Evolutionary conservation across 2,797 vertebrate genomes (phyloP), one percentile per base, ranked within the genome.

Genomic region (Lutjanus argentimaculatus): DNA sequence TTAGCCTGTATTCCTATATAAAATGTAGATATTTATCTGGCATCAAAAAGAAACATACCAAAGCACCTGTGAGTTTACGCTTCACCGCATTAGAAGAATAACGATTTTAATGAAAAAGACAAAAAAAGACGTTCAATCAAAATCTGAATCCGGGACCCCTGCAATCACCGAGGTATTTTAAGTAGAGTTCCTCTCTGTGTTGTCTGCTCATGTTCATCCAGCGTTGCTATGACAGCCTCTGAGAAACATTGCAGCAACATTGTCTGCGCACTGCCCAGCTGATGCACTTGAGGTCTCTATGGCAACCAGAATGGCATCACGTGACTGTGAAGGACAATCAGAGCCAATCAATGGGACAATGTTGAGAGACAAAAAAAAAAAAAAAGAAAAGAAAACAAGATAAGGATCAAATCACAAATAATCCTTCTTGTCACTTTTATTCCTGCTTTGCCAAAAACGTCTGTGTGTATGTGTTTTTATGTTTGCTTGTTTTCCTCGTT

Each of bases 241-340:
- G 59, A 85, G 87, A 88, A 86, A 90, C 81, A 78, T 84, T 86
- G 91, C 90, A 82, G 92, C 87, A 85, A 92, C 84, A 91, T 88
- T 87, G 89, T 91, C 85, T 90, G 85, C 87, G 66, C 69, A 77
- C 91, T 82, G 86, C 91, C 85, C 89, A 90, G 92, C 92, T 88
- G 91, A 95, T 94, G 95, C 95, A 95, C 95, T 96, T 92, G 91
- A 93, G 94, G 93, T 93, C 89, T 93, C 92, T 74, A 92, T 91
- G 93, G 90, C 93, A 93, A 93, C 91, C 91, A 83, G 93, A 92
- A 94, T 89, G 85, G 89, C 93, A 92, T 94, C 95, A 95, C 65
- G 78, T 95, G 93, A 94, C 91, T 93, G 95, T 96, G 95, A 96
- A 96, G 95, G 96, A 96, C 96, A 96, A 96, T 96, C 96, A 96